Conservation (phyloP, 2,113 vertebrate species). For the Cyrtonyx montezumae region DNA sequence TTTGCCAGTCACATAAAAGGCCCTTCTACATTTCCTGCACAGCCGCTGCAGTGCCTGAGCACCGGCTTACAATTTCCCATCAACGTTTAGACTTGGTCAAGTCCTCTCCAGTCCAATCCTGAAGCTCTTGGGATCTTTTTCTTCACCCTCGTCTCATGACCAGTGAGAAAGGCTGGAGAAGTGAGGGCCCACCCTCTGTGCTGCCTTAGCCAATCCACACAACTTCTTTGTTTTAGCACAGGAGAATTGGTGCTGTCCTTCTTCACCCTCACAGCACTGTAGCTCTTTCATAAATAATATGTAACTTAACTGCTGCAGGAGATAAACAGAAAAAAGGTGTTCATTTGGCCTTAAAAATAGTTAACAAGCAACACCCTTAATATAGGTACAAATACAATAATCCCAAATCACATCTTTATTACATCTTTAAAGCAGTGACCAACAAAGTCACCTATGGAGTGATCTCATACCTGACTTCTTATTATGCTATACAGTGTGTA, state of each 20-base stretch:
- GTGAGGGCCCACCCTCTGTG: neutral
- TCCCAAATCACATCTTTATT: neutral
- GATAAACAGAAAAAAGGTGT: neutral
- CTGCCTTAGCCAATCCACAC: neutral
- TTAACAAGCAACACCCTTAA: neutral
- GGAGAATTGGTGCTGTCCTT: neutral
- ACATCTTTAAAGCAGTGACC: neutral
- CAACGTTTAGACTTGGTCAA: neutral
- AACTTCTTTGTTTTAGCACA: accelerated
- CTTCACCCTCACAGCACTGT: neutral
- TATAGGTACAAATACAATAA: neutral
- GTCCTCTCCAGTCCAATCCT: no score
- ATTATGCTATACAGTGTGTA: neutral
- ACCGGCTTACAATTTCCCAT: neutral
- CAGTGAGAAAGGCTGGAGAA: neutral
- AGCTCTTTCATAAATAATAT: neutral
- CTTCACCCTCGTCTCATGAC: neutral
- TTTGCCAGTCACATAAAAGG: neutral
- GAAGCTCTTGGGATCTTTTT: neutral
- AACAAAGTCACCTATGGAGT: neutral
- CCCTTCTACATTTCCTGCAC: neutral
- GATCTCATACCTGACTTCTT: neutral
- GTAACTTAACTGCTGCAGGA: neutral
- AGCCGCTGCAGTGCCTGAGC: accelerated
- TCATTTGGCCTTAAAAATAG: neutral